Conservation (phyloP, 2,797 vertebrate genomes). For the Helostoma temminkii region DNA sequence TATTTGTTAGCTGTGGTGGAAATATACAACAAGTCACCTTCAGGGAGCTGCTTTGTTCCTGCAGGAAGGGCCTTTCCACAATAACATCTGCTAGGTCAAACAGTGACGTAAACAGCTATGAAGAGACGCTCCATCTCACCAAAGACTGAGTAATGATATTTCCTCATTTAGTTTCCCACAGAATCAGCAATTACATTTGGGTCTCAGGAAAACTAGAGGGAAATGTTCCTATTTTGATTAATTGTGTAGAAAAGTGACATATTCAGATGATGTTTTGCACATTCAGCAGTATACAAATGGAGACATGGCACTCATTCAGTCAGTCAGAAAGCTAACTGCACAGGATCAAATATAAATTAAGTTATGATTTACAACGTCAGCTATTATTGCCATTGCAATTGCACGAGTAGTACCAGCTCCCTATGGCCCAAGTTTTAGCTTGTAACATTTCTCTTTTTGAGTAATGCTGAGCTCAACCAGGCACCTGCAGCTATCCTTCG, state of each 20-base stretch:
- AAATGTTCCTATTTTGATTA: neutral
- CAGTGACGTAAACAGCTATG: slow-evolving; percentile 54
- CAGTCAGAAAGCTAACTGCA: neutral
- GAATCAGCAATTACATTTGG: slow-evolving; percentile 49
- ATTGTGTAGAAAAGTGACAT: neutral
- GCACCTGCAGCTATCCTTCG: slow-evolving; percentile 46
- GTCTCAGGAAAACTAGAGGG: slow-evolving; percentile 35
- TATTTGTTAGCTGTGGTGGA: slow-evolving; percentile 54
- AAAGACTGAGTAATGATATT: slow-evolving; percentile 40
- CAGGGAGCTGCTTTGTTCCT: slow-evolving; percentile 65
- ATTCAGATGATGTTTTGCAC: neutral
- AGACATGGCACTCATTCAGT: neutral
- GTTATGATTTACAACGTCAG: slow-evolving; percentile 1
- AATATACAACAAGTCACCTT: slow-evolving; percentile 36
- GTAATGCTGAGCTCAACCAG: slow-evolving; percentile 49
- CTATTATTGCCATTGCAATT: neutral
- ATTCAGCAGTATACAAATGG: neutral
- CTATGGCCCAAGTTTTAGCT: slow-evolving; percentile 9
- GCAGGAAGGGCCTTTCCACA: slow-evolving; percentile 62
- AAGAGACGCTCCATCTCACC: slow-evolving; percentile 19
- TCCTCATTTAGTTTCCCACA: slow-evolving; percentile 49
- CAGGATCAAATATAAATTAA: neutral
- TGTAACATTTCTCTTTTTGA: slow-evolving; percentile 54
- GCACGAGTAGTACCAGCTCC: slow-evolving; percentile 5
- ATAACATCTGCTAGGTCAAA: slow-evolving; percentile 72